A percentile compares a stretch with the other conserved stretches of the same genome.
phyloP scores from a whole-genome alignment of 2,797 vertebrate species.

The Remorina albescens region DNA sequence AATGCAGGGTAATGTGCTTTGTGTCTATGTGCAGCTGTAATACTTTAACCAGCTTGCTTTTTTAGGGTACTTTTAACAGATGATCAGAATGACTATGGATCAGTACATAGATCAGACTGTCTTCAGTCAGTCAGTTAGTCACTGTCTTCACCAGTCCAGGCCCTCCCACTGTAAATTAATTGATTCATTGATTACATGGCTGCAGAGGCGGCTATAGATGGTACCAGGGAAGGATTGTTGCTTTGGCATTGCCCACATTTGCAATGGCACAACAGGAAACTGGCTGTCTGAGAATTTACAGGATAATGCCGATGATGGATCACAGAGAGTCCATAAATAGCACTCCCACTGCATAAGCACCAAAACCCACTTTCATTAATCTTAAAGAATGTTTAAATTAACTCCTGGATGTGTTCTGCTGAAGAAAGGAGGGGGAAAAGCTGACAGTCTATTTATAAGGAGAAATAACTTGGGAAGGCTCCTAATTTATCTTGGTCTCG shows the following conservation, averaged over 20 bases:
- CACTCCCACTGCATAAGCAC: constrained; percentile 77
- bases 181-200: constrained; percentile 55
- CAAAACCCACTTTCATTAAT: constrained; percentile 84
- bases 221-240: constrained; percentile 35
- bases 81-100: constrained; percentile 47
- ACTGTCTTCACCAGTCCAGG: constrained; percentile 33
- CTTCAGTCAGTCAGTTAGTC: constrained; percentile 47
- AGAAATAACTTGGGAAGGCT: constrained; percentile 82
- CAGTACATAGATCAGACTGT: constrained; percentile 44
- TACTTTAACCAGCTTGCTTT: constrained; percentile 34
- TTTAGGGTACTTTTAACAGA: constrained; percentile 52
- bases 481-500: constrained; percentile 85
- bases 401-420: constrained; percentile 78
- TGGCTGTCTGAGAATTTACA: constrained; percentile 64
- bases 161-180: constrained; percentile 55
- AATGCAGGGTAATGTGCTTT: constrained; percentile 28
- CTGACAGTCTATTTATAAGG: constrained; percentile 84
- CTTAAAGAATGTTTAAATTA: constrained; percentile 86
- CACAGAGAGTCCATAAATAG: constrained; percentile 76
- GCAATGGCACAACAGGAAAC: constrained; percentile 71
- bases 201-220: constrained; percentile 53
- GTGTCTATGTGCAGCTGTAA: constrained; percentile 18
- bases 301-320: constrained; percentile 77
- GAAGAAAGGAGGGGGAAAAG: constrained; percentile 63
- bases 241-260: constrained; percentile 56